A percentile compares a stretch with the other conserved stretches of the same genome.
These are phyloP conservation scores for Atta texana DNA, from an alignment of 1,140 invertebrate species.

Conservation along the genomic window DNA sequence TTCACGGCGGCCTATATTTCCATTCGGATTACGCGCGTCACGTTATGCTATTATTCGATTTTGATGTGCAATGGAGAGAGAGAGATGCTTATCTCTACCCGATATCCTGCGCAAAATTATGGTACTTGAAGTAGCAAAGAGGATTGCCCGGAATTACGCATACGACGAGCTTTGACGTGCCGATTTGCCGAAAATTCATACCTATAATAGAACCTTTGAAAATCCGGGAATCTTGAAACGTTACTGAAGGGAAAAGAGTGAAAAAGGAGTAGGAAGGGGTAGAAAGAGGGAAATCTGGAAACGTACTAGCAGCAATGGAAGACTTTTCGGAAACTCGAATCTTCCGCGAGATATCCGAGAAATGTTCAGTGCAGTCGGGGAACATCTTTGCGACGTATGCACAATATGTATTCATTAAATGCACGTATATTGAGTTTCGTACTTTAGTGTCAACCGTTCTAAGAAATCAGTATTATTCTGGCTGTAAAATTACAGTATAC, in stretches of 20 bases:
- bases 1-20: not conserved
- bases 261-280: not conserved
- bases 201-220: constrained; percentile 9
- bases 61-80: not conserved
- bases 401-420: not conserved
- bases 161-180: constrained; percentile 36
- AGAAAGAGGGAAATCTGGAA: not conserved
- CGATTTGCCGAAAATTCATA: constrained; percentile 34
- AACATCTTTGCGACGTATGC: not conserved
- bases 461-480: constrained; percentile 7
- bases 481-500: not conserved
- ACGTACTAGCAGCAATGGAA: constrained; percentile 13
- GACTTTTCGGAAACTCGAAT: constrained; percentile 47
- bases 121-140: constrained; percentile 42
- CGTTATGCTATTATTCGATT: constrained; percentile 17
- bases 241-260: not conserved
- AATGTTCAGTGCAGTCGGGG: not conserved
- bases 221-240: constrained; percentile 48
- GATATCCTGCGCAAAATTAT: constrained; percentile 44
- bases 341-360: constrained; percentile 27
- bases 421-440: not conserved
- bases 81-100: constrained; percentile 35
- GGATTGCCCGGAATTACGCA: constrained; percentile 49
- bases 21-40: constrained; percentile 18
- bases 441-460: not conserved